A percentile compares a stretch with the other conserved stretches of the same genome.
phyloP scores from a whole-genome alignment of 2,888 invertebrate genomes.

The Papilio gigon region DNA sequence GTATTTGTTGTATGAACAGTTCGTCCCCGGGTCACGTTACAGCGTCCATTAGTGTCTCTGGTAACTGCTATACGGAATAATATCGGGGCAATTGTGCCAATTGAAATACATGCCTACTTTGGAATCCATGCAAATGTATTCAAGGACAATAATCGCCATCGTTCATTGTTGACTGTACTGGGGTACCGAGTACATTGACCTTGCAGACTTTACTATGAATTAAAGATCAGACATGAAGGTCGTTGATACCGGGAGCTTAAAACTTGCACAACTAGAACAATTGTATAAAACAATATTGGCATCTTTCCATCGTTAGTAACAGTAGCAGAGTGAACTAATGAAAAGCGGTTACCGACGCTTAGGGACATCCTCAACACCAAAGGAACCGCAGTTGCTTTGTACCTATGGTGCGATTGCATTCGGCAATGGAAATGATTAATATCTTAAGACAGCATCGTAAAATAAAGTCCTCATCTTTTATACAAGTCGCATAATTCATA shows the following conservation, averaged over 20 bases:
- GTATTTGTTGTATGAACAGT: conserved; percentile 30
- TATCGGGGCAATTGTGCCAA: conserved; percentile 51
- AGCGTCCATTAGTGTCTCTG: conserved; percentile 34
- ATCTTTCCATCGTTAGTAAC: too few species aligned
- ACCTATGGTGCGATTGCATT: too few species aligned
- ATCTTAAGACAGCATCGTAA: too few species aligned
- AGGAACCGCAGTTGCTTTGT: too few species aligned
- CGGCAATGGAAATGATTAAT: too few species aligned
- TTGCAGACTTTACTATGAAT: background rate
- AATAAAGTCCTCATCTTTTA: too few species aligned
- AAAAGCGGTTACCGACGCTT: too few species aligned
- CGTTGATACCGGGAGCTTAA: too few species aligned
- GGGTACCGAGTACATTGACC: conserved; percentile 4
- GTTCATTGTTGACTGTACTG: background rate
- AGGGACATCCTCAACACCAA: too few species aligned
- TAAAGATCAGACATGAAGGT: background rate
- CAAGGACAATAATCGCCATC: conserved; percentile 55
- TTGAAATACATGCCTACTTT: conserved; percentile 55
- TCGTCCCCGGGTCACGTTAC: conserved; percentile 32
- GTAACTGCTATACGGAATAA: conserved; percentile 47
- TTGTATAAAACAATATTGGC: too few species aligned
- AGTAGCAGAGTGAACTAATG: too few species aligned
- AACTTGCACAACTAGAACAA: too few species aligned
- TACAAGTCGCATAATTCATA: background rate
- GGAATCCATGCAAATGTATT: conserved; percentile 54